phyloP scores from a whole-genome alignment of 2,113 vertebrate genomes.

The Benitochromis conjunctus region DNA sequence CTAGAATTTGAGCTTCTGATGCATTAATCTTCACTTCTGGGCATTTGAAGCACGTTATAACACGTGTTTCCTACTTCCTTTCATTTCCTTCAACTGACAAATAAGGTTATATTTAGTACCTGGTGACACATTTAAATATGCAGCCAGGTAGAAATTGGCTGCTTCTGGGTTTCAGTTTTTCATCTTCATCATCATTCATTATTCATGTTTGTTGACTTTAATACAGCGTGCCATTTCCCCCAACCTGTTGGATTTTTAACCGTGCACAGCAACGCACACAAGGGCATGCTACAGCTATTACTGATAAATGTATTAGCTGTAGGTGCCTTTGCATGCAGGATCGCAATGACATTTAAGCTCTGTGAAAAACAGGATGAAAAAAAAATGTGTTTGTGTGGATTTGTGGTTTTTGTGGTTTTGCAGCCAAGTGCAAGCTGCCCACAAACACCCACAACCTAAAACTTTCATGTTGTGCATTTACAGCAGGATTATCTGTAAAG shows the following conservation, averaged over 20 bases:
- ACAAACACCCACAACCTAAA: neutral
- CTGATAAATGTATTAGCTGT: neutral
- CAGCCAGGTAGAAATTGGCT: neutral
- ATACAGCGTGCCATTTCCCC: neutral
- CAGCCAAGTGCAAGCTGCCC: neutral
- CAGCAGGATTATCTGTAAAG: neutral
- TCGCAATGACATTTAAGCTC: neutral
- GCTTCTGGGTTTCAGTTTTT: neutral
- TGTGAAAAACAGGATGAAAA: conserved; percentile 1
- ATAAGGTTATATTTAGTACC: neutral
- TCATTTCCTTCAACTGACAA: neutral
- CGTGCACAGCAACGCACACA: neutral
- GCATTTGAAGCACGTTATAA: neutral
- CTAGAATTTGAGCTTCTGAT: neutral
- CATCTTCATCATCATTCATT: neutral
- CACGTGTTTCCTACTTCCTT: neutral
- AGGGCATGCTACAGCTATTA: neutral
- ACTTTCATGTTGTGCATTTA: neutral
- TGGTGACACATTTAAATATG: neutral
- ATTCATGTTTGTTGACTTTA: neutral
- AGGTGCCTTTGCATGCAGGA: neutral
- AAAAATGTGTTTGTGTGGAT: neutral
- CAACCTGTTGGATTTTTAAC: neutral
- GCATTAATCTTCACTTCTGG: neutral
- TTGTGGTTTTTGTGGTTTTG: neutral